Base-by-base conservation (phyloP, 2,888 invertebrate species). In the Latheticus oryzae region DNA sequence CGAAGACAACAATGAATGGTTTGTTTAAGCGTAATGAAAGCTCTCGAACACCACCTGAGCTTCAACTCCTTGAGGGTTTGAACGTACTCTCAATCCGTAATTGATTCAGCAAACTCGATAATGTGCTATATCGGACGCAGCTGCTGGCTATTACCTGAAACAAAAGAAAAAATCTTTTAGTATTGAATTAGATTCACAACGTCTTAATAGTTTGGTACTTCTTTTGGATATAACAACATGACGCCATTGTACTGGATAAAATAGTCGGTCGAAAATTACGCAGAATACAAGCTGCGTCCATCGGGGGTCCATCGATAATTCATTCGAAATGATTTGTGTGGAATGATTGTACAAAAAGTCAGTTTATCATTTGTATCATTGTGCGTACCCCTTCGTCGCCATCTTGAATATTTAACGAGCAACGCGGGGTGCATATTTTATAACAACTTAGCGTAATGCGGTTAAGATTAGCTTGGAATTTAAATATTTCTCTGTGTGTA, bases 401-500 rank as follows among this genome's bases (percentile, higher is more conserved):
- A 71, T 69, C 62, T 70, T 71, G 71, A 71, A 69, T 71, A 68
- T 65, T 66, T 67, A 66, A 63, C 63, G 51, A 61, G 58, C 32
- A 40, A 63, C 60, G 62, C 66, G 65, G 71, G 71, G 71, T 71
- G 71, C 69, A 71, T 71, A 71, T 66, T 70, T 71, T 69, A 71
- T 64, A 66, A 60, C 58, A 63, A 65, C 58, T 65, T 65, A 61
- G 62, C 61, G 59, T 68, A 68, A 67, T 65, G 66, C 61, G 63
- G 65, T 66, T 66, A 66, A 67, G 71, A 70, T 71, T 71, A 68
- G 63, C 60, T 51, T 28, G 51, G 65, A 68, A 67, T 69, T 70
- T 62, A 65, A 65, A 54, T 59, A 48, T 48, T 33, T 48, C 43
- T 48, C 47, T 38, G 35, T 54, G 37, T 48, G 35, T 48, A 35